Evolutionary conservation across 2,888 invertebrate genomes (phyloP).

Genomic region (Galeopsomyia nigrocyanea): DNA sequence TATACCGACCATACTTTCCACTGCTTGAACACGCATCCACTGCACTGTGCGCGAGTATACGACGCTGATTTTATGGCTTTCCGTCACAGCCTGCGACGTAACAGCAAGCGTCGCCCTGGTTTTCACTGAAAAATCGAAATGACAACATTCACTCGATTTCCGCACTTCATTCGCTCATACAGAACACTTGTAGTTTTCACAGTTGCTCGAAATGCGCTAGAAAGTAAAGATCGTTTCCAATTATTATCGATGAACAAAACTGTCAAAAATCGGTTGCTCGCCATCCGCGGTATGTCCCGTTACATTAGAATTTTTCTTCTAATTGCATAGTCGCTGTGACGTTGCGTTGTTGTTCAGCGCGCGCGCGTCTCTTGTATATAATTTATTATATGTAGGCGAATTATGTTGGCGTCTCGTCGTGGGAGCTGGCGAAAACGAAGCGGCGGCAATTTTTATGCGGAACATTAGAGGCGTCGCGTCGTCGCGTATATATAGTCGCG

Average conservation of each 20-base stretch:
- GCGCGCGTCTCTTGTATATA: constrained; percentile 15
- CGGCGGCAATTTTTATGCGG: constrained; percentile 25
- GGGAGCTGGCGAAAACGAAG: neutral
- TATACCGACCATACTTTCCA: constrained; percentile 17
- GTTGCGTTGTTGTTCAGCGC: too few relatives aligned
- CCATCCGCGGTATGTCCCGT: constrained; percentile 21
- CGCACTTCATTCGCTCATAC: too few relatives aligned
- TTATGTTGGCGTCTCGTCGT: neutral
- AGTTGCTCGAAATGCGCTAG: neutral
- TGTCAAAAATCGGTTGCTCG: neutral
- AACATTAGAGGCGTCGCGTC: too few relatives aligned
- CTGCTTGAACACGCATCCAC: neutral
- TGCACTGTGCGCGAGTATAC: too few relatives aligned
- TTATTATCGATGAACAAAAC: neutral
- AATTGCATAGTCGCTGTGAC: too few relatives aligned
- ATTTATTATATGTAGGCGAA: neutral
- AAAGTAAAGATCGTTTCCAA: neutral
- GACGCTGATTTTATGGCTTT: neutral
- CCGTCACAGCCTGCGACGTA: neutral
- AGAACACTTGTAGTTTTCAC: neutral
- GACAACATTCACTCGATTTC: too few relatives aligned
- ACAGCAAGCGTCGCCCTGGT: neutral
- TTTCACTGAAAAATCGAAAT: constrained; percentile 23
- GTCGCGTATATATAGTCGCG: too few relatives aligned
- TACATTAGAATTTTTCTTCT: constrained; percentile 25